Conservation (phyloP, 1,140 invertebrate genomes). For the Uloborus diversus region DNA sequence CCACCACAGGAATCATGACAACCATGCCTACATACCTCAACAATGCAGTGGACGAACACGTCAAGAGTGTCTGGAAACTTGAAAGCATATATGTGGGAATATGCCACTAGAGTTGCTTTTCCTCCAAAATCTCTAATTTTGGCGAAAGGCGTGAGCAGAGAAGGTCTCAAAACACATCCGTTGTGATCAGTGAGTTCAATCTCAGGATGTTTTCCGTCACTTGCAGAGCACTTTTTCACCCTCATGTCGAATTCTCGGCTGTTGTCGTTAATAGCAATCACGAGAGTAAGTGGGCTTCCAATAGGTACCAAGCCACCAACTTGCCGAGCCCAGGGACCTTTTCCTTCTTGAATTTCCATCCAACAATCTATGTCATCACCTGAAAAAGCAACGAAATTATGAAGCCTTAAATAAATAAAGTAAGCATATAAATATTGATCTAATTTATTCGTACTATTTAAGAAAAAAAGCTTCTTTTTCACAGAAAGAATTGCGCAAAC, state of each 20-base stretch:
- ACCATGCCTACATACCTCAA: slow-evolving; percentile 78
- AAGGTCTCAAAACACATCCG: slow-evolving; percentile 83
- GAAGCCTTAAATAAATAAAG: too few species aligned
- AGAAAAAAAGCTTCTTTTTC: too few species aligned
- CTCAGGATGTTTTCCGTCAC: slow-evolving; percentile 72
- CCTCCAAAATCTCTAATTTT: slow-evolving; percentile 78
- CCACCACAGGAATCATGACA: slow-evolving; percentile 55
- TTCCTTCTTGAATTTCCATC: slow-evolving; percentile 79
- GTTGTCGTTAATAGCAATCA: slow-evolving; percentile 80
- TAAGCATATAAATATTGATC: too few species aligned
- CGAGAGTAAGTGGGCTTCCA: slow-evolving; percentile 82
- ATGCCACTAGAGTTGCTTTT: slow-evolving; percentile 81
- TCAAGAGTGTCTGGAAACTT: slow-evolving; percentile 91
- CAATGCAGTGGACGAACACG: slow-evolving; percentile 82
- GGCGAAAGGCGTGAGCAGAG: slow-evolving; percentile 82
- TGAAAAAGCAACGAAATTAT: too few species aligned
- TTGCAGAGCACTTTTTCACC: slow-evolving; percentile 77
- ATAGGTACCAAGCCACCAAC: slow-evolving; percentile 83
- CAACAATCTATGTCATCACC: slow-evolving; percentile 81
- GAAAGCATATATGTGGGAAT: slow-evolving; percentile 83
- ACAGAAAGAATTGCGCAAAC: too few species aligned
- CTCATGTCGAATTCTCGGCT: slow-evolving; percentile 76
- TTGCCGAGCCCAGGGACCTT: slow-evolving; percentile 78
- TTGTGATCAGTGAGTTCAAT: slow-evolving; percentile 75
- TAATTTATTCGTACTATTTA: too few species aligned